phyloP scores from a whole-genome alignment of 1,140 invertebrate species.

The Oscheius sp. region DNA sequence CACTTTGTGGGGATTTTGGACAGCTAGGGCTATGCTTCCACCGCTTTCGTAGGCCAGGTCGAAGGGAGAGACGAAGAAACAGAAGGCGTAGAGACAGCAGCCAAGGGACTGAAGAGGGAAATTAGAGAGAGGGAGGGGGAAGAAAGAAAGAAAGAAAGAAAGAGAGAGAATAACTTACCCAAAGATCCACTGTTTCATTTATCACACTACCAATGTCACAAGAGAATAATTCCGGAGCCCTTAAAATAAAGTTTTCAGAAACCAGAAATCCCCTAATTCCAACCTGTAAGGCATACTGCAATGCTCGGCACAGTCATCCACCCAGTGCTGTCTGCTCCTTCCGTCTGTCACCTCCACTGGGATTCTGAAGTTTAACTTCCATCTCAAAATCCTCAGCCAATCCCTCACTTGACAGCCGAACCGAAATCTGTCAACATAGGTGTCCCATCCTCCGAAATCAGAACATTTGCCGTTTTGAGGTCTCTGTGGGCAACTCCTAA shows the following conservation, averaged over 20 bases:
- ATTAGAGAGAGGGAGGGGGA: neutral
- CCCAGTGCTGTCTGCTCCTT: slow-evolving; percentile 64
- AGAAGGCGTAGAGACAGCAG: slow-evolving; percentile 79
- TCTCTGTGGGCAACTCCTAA: slow-evolving; percentile 14
- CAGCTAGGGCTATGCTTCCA: slow-evolving; percentile 80
- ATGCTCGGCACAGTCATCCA: slow-evolving; percentile 78
- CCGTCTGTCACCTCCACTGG: slow-evolving; percentile 18
- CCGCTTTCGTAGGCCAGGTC: slow-evolving; percentile 80
- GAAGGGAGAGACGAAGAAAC: slow-evolving; percentile 81
- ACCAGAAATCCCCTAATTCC: too few relatives aligned
- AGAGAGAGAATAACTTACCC: slow-evolving; percentile 67
- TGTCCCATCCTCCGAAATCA: neutral
- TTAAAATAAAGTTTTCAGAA: too few relatives aligned
- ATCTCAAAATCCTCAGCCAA: neutral
- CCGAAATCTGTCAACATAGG: slow-evolving; percentile 23
- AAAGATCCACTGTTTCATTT: slow-evolving; percentile 81
- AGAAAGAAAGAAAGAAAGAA: neutral
- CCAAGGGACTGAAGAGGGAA: slow-evolving; percentile 73
- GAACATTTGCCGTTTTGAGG: slow-evolving; percentile 22
- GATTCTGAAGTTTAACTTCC: slow-evolving; percentile 8
- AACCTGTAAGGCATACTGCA: slow-evolving; percentile 83
- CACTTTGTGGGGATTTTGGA: slow-evolving; percentile 56
- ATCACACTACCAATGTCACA: slow-evolving; percentile 77
- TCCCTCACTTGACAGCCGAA: slow-evolving; percentile 5
- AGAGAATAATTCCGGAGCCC: slow-evolving; percentile 81